Percentiles rank a stretch among this genome's conserved stretches.
Evolutionary conservation across 2,113 vertebrate species (phyloP).

Genomic region (Oncorhynchus gorbuscha): DNA sequence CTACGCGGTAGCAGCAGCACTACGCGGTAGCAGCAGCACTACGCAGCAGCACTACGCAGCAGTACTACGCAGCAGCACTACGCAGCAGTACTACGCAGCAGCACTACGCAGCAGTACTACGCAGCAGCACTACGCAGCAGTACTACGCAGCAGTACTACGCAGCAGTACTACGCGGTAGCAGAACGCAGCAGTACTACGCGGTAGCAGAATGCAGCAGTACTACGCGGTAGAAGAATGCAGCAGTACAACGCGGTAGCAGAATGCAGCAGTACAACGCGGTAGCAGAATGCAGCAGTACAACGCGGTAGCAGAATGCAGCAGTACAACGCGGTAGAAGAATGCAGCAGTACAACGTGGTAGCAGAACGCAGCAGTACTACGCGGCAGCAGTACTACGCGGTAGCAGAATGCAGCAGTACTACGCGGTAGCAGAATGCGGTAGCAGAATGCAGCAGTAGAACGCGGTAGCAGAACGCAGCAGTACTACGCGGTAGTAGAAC

Average conservation of each 20-base stretch:
- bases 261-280: not conserved
- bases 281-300: conserved; percentile 22
- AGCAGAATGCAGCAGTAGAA: conserved; percentile 21
- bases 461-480: too few relatives aligned
- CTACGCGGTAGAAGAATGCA: too few relatives aligned
- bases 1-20: too few relatives aligned
- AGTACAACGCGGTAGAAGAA: too few relatives aligned
- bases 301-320: too few relatives aligned
- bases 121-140: too few relatives aligned
- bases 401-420: too few relatives aligned
- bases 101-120: too few relatives aligned
- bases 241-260: too few relatives aligned
- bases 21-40: too few relatives aligned
- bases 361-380: not conserved
- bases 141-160: not conserved
- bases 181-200: not conserved
- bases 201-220: not conserved
- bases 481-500: not conserved
- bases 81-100: conserved; percentile 22
- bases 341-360: too few relatives aligned
- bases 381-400: not conserved
- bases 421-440: not conserved
- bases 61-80: not conserved
- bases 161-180: not conserved
- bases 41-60: too few relatives aligned